Conservation (phyloP, 2,113 vertebrate species). For the Oenanthe oenanthe region DNA sequence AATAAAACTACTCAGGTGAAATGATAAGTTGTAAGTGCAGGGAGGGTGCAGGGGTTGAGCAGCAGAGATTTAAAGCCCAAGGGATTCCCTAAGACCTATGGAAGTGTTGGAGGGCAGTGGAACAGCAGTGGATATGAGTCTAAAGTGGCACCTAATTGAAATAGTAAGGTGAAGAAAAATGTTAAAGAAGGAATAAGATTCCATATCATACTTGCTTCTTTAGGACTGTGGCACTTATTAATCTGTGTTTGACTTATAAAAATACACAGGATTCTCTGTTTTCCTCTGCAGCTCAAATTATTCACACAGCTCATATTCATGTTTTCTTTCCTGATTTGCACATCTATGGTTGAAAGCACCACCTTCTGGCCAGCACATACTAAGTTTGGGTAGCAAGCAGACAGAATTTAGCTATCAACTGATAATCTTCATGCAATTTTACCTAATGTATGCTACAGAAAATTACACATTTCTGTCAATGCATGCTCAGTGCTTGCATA, state of each 20-base stretch:
- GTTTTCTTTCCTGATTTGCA: background rate
- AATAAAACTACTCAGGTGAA: constrained; percentile 14
- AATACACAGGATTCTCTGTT: background rate
- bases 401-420: background rate
- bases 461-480: background rate
- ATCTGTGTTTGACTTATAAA: background rate
- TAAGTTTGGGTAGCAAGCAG: background rate
- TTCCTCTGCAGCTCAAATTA: background rate
- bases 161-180: background rate
- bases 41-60: background rate
- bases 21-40: background rate
- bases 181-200: background rate
- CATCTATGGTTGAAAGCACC: constrained; percentile 49
- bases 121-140: background rate
- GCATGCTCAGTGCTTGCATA: background rate
- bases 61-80: background rate
- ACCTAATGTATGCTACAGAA: background rate
- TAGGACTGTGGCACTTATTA: background rate
- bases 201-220: background rate
- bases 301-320: background rate
- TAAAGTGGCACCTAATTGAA: background rate
- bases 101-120: background rate
- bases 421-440: background rate
- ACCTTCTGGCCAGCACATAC: constrained; percentile 34
- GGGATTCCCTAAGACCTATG: background rate